Base-by-base conservation (phyloP, 1,140 invertebrate genomes). In the Lepidurus couesii region DNA sequence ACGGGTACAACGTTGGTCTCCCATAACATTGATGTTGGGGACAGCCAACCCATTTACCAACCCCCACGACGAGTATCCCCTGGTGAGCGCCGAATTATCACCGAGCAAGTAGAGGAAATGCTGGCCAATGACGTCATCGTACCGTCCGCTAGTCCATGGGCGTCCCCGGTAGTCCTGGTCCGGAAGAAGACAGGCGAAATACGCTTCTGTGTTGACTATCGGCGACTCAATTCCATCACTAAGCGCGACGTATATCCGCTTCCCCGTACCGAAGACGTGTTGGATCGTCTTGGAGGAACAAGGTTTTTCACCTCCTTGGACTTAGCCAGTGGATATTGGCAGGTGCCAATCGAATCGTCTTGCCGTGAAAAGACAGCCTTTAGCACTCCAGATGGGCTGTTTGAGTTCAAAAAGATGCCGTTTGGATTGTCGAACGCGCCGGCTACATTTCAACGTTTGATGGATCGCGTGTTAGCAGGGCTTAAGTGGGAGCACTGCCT, bases 281-380 rank as follows among this genome's bases (percentile, higher is more conserved):
- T 89, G 34, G 81, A 84, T 77, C 81, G 75, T 11, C 74, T 88
- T 26, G 79, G 80, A 0, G 83, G 82, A 0, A 78, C 78, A 16
- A 79, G 79, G 2, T 82, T 79, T 73, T 87, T 87, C 75, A 80
- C 81, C 8, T 82, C 84, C n/a, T 77, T 87, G 4, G 86, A 87
- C 80, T 75, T 86, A 13, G 80, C 76, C 0, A 83, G 82, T 34
- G 87, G 87, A 1, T 88, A 86, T 81, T 84, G 83, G 81, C 87
- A 88, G 81, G 80, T 88, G 9, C 77, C 77, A 9, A 74, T 88
- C 8, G 82, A 84, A 7, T 65, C 80, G 42, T 45, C 78, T 0
- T 82, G 83, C 74, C 83, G 81, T 7, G 80, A 83, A 9, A 88
- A 88, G 83, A 89, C 87, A 0, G 86, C 86, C 0, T 88, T 89